Base-by-base conservation (phyloP, 2,797 vertebrate species). In the Sebastes trivittatus region DNA sequence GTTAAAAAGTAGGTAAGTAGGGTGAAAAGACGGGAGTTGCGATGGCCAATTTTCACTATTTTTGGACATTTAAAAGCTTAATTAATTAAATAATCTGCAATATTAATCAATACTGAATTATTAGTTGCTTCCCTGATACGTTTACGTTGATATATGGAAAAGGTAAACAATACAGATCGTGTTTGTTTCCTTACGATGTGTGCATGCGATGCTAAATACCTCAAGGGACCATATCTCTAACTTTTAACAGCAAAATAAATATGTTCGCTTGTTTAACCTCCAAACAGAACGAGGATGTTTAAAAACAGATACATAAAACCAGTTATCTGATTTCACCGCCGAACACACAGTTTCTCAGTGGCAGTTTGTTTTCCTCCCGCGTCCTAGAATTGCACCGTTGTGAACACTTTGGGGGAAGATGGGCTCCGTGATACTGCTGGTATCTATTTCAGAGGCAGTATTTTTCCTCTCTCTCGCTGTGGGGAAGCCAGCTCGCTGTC, bases 361-460 rank as follows among this genome's bases (percentile, higher is more conserved):
- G 84, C 85, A 81, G 78, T 91, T 93, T 91, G 85, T 92, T 93
- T 92, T 84, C 70, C 82, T 78, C 68, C 55, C 13, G 29, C 60
- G 23, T 75, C 89, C 79, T 64, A 22, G 75, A 89, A 92, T 83
- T 83, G 88, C 90, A 90, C 87, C 77, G 18, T 80, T 55, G 88
- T 80, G 81, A 90, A 87, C 89, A 90, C 85, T 93, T 91, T 81
- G 72, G 78, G 58, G 86, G 80, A 86, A 86, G 90, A 89, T 91
- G 81, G 81, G 81, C 79, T 81, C 58, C 49, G 80, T 72, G 92
- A 94, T 93, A 91, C 88, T 78, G 86, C 65, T 81, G 85, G 78
- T 91, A 82, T 92, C 86, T 91, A 79, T 94, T 93, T 92, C 83
- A 86, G 83, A 92, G 81, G 49, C 80, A 72, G 85, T 89, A 86